Base-by-base conservation (phyloP, 2,797 vertebrate genomes). In the Echiichthys vipera region DNA sequence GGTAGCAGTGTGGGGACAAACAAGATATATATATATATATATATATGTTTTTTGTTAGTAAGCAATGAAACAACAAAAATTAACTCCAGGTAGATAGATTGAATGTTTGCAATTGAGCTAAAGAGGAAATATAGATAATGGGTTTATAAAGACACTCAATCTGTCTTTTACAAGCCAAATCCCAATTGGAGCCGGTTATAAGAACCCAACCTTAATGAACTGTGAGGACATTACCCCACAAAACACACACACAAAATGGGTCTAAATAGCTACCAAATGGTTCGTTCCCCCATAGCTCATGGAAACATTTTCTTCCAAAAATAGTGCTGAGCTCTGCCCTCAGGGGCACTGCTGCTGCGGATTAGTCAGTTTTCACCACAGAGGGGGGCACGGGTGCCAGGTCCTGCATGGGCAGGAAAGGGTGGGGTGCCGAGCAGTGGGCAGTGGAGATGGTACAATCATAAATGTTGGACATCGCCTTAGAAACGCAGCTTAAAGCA, bases 231-330 rank as follows among this genome's bases (percentile, higher is more conserved):
- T 36, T 39, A 68, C 74, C 71, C 63, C 85, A 53, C 62, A 25
- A 32, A 7, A 9, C 30, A 32, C 30, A 9, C 77, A 13, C 5
- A 65, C 65, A 70, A 81, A 91, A 87, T 74, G 71, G 65, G 86
- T 81, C 81, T 88, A 86, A 92, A 91, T 81, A 83, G 87, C 78
- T 81, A 82, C 82, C 86, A 91, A 91, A 92, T 86, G 83, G 81
- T 84, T 84, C 18, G 80, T 66, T 84, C 78, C 74, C 83, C 87
- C 73, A 71, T 58, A 78, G 90, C 87, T 87, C 81, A 92, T 91
- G 91, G 92, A 93, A 93, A 93, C 75, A 81, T 89, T 89, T 91
- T 64, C 78, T 80, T 90, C 91, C 81, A 73, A 88, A 92, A 91
- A 92, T 92, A 93, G 90, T 70, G 81, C 81, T 64, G 74, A 39